Evolutionary conservation across 2,888 invertebrate species (phyloP).

Genomic region (Agrotis segetum): DNA sequence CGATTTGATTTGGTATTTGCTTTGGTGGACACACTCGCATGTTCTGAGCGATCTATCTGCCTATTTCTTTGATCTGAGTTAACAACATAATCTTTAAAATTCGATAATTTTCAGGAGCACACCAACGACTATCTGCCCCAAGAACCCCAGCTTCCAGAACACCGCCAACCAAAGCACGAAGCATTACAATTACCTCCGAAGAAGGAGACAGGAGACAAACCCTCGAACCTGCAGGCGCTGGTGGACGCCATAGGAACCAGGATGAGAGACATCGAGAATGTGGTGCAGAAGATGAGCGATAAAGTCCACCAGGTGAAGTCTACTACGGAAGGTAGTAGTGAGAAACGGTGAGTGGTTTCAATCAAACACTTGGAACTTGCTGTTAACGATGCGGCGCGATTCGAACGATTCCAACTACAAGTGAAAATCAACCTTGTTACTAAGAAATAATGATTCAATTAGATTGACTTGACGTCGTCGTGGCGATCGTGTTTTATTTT

Average conservation of each 20-base stretch:
- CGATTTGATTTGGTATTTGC: too few species aligned
- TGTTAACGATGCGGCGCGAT: too few species aligned
- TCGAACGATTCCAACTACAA: too few species aligned
- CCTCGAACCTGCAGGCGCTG: slow-evolving; percentile 79
- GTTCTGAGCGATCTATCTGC: too few species aligned
- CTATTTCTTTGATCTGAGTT: too few species aligned
- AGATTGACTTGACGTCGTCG: too few species aligned
- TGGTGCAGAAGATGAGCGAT: slow-evolving; percentile 84
- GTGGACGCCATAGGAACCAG: slow-evolving; percentile 86
- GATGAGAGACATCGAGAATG: slow-evolving; percentile 84
- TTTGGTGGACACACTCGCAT: too few species aligned
- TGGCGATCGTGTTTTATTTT: too few species aligned
- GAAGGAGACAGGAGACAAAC: slow-evolving; percentile 65
- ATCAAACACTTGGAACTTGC: too few species aligned
- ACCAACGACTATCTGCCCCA: slow-evolving; percentile 57
- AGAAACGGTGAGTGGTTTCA: slow-evolving; percentile 71
- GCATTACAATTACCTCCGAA: not conserved
- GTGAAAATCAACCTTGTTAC: too few species aligned
- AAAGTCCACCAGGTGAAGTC: slow-evolving; percentile 77
- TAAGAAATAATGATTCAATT: too few species aligned
- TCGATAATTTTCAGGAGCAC: slow-evolving; percentile 27
- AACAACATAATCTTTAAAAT: too few species aligned
- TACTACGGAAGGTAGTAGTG: slow-evolving; percentile 64
- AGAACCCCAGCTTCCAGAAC: slow-evolving; percentile 21
- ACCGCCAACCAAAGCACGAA: slow-evolving; percentile 38